These are phyloP conservation scores for Picathartes gymnocephalus DNA, from an alignment of 2,113 vertebrate species.

Conservation along the genomic window DNA sequence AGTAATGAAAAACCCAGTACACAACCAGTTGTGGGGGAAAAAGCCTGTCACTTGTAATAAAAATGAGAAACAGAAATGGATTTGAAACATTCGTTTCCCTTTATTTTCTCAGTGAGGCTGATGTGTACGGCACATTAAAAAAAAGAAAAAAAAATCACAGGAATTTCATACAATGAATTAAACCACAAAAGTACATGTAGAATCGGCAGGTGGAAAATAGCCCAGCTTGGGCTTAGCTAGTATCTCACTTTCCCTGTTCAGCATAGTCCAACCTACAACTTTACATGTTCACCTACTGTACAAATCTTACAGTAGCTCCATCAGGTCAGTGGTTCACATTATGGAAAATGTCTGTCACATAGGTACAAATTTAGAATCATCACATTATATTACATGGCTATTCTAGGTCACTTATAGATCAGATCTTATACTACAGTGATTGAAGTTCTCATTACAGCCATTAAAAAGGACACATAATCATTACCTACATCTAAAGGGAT, in stretches of 20 bases:
- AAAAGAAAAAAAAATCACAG: constrained; percentile 85
- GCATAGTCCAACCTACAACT: constrained; percentile 86
- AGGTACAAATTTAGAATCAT: constrained; percentile 90
- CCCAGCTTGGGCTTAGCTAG: constrained; percentile 82
- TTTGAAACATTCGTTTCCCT: constrained; percentile 96
- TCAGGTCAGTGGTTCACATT: constrained; percentile 85
- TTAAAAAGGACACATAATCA: constrained; percentile 89
- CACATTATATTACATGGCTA: constrained; percentile 96
- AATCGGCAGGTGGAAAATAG: constrained; percentile 88
- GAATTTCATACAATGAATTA: constrained; percentile 93
- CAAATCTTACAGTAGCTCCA: constrained; percentile 86
- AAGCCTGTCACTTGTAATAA: constrained; percentile 45
- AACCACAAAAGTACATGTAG: constrained; percentile 96
- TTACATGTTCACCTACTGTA: constrained; percentile 79
- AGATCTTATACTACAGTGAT: constrained; percentile 86
- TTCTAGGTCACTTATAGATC: constrained; percentile 97
- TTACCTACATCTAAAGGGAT: constrained; percentile 88
- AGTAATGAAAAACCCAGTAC: background rate
- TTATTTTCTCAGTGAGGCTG: constrained; percentile 99
- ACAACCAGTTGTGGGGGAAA: background rate
- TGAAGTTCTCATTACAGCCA: constrained; percentile 92
- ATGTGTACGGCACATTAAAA: constrained; percentile 93
- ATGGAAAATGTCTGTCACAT: constrained; percentile 88
- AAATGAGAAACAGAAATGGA: constrained; percentile 71
- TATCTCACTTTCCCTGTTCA: constrained; percentile 74